A percentile compares a stretch with the other conserved stretches of the same genome.
Conservation (phyloP, 2,888 invertebrate genomes). For the Acanthosepion esculentum region DNA sequence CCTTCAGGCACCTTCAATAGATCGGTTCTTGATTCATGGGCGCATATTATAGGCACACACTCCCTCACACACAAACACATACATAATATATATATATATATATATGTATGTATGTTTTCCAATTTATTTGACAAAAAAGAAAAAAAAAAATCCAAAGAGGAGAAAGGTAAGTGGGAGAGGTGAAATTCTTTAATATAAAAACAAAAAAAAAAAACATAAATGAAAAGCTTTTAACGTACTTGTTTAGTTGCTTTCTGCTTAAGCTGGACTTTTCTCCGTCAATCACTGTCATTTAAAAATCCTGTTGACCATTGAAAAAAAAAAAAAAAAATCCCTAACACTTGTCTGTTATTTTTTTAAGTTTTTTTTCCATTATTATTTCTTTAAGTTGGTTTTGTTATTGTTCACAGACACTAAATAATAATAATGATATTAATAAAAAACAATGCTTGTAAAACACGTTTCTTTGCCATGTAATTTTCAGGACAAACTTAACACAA, state of each 20-base stretch:
- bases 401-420: constrained; percentile 15
- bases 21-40: no score
- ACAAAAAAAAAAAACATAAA: no score
- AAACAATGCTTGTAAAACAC: background rate
- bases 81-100: background rate
- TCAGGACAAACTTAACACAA: background rate
- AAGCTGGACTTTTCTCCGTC: background rate
- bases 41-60: no score
- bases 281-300: background rate
- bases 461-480: background rate
- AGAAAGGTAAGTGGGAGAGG: background rate
- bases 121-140: background rate
- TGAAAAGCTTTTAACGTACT: background rate
- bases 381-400: constrained; percentile 19
- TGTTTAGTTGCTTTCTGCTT: constrained; percentile 23
- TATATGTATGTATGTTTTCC: background rate
- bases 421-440: background rate
- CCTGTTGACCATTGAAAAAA: background rate
- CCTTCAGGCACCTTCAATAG: no score
- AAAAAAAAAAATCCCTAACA: background rate
- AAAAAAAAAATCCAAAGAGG: background rate
- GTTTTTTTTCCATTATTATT: background rate
- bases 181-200: no score
- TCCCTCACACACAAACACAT: background rate
- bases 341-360: background rate